Percentiles rank a stretch among this genome's conserved stretches.
phyloP scores from a whole-genome alignment of 2,888 invertebrate genomes.

The Campaea margaritaria region DNA sequence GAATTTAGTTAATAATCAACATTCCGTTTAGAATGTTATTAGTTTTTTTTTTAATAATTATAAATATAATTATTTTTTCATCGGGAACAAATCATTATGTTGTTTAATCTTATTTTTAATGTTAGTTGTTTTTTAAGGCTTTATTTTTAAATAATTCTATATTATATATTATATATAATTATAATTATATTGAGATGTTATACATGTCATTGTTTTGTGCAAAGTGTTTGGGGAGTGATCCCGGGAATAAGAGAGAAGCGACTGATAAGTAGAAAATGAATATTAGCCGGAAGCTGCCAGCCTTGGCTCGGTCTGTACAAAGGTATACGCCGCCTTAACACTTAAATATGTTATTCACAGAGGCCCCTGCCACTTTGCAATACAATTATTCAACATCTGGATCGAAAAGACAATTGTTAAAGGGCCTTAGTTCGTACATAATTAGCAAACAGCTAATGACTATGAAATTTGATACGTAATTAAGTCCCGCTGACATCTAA shows the following conservation, averaged over 20 bases:
- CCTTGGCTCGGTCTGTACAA: slow-evolving; percentile 80
- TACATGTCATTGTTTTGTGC: slow-evolving; percentile 83
- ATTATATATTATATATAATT: too few species aligned
- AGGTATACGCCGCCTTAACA: slow-evolving; percentile 84
- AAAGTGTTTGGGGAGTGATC: slow-evolving; percentile 77
- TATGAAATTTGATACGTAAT: not conserved
- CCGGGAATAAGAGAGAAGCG: slow-evolving; percentile 79
- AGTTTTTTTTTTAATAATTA: slow-evolving; percentile 71
- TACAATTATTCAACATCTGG: slow-evolving; percentile 51
- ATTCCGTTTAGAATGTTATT: slow-evolving; percentile 85
- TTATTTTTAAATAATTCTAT: slow-evolving; percentile 80
- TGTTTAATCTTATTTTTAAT: slow-evolving; percentile 85
- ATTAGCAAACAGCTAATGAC: not conserved
- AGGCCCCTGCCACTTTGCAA: slow-evolving; percentile 57
- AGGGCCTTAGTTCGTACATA: too few species aligned
- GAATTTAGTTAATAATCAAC: slow-evolving; percentile 83
- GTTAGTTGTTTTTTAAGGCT: slow-evolving; percentile 84
- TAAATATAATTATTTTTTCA: slow-evolving; percentile 76
- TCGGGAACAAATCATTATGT: slow-evolving; percentile 85
- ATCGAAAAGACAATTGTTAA: too few species aligned
- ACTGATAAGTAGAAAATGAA: slow-evolving; percentile 81
- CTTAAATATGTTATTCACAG: slow-evolving; percentile 76
- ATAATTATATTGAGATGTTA: slow-evolving; percentile 84
- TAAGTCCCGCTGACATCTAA: not conserved
- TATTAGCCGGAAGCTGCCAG: slow-evolving; percentile 61